phyloP scores from a whole-genome alignment of 2,113 vertebrate species.

The Etia nguti region DNA sequence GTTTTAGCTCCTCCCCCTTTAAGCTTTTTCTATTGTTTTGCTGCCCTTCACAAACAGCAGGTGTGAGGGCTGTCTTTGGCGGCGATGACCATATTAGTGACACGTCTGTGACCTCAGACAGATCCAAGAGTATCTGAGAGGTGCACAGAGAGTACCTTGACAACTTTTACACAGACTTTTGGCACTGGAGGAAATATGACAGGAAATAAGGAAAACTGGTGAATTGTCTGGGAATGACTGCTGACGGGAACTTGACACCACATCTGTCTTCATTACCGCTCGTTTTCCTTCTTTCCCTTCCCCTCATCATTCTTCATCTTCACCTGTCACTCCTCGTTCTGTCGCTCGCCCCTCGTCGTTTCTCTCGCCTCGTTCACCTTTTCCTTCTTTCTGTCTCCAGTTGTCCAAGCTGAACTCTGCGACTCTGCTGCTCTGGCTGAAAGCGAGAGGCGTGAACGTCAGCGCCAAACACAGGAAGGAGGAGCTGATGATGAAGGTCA shows the following conservation, averaged over 20 bases:
- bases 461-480: constrained; percentile 64
- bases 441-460: constrained; percentile 43
- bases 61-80: not conserved
- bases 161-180: rapidly evolving
- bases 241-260: rapidly evolving
- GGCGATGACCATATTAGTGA: not conserved
- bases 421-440: constrained; percentile 64
- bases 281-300: not conserved
- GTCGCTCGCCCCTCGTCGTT: rapidly evolving
- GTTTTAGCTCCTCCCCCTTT: no score
- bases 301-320: not conserved
- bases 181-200: not conserved
- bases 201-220: not conserved
- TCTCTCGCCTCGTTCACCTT: no score
- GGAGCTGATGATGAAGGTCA: constrained; percentile 70
- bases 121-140: not conserved
- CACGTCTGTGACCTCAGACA: not conserved
- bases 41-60: no score
- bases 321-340: not conserved
- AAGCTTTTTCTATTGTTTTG: no score
- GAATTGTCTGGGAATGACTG: not conserved
- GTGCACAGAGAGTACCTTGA: not conserved
- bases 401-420: constrained; percentile 51
- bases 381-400: constrained; percentile 2
- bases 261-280: not conserved